phyloP scores from a whole-genome alignment of 2,888 invertebrate genomes.

The Orthosia gracilis region DNA sequence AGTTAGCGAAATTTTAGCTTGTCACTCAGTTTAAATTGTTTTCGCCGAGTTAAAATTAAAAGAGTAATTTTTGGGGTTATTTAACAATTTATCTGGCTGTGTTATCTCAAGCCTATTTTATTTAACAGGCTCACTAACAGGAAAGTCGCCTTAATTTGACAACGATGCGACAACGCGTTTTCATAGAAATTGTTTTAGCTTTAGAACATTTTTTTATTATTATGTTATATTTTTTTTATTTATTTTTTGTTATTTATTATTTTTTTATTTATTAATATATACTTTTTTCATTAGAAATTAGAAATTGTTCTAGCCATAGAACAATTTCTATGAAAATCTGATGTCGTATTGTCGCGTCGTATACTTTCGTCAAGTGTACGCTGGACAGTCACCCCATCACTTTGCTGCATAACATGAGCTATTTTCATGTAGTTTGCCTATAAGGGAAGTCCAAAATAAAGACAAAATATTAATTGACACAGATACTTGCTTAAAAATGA shows the following conservation, averaged over 20 bases:
- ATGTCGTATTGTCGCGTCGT: neutral
- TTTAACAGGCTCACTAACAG: neutral
- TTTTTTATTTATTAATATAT: no score
- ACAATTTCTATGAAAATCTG: neutral
- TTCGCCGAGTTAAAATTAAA: conserved; percentile 21
- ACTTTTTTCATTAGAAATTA: no score
- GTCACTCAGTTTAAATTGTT: conserved; percentile 24
- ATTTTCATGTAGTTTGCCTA: no score
- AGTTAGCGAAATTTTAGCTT: conserved; percentile 24
- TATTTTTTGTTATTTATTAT: no score
- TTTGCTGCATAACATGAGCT: no score
- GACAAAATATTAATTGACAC: no score
- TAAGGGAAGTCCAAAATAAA: no score
- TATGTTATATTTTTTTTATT: no score
- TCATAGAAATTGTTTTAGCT: neutral
- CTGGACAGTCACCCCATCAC: no score
- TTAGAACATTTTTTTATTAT: neutral
- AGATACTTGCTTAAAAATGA: no score
- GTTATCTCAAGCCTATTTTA: neutral
- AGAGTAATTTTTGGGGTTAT: conserved; percentile 8
- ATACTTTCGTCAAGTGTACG: no score
- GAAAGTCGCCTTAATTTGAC: no score
- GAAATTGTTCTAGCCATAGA: neutral
- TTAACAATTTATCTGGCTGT: conserved; percentile 5
- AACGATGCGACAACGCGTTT: neutral